Evolutionary conservation across 2,113 vertebrate genomes (phyloP), one percentile per base, ranked within the genome.

Genomic region (Lepidothrix coronata): DNA sequence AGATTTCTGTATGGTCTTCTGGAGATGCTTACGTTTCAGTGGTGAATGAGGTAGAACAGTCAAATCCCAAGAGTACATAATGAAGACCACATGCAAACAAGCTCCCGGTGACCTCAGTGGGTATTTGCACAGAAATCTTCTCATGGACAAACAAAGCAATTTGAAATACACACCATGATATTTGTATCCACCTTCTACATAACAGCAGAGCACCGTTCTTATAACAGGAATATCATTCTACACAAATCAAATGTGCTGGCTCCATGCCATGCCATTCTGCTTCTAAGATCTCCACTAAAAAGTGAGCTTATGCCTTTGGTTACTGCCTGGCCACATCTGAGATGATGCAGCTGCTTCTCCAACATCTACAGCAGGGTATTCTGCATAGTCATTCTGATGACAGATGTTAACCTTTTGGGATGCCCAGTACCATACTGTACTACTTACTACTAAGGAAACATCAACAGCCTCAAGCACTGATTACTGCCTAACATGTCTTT

Each of bases 401-500:
- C 19, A 89, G 86, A 80, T 57, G 28, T 54, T 63, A 93, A 39
- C 27, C 28, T 91, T 91, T 80, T 19, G n/a, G 62, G 66, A 72
- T 86, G 77, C 68, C 85, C 79, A 44, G 28, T 23, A 35, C 61
- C 44, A 88, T 72, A 59, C 55, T 65, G 24, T 37, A 49, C 37
- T 49, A 3, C 77, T 82, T 35, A 46, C 41, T 58, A 35, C 23
- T 33, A 72, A 70, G 76, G 92, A 93, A 93, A 61, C 48, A 54
- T 48, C 82, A 86, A 43, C 41, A 88, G 55, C 52, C 57, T 81
- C 62, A 15, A 35, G 80, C 90, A 67, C 71, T 74, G 84, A 92
- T 80, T 88, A 52, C 70, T 85, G 88, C 88, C 68, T 61, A 66
- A 57, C 72, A 18, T 46, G 43, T 72, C 93, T 96, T 95, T 92